These are phyloP conservation scores for Cossypha heuglini DNA, from an alignment of 2,797 vertebrate genomes.

Conservation along the genomic window DNA sequence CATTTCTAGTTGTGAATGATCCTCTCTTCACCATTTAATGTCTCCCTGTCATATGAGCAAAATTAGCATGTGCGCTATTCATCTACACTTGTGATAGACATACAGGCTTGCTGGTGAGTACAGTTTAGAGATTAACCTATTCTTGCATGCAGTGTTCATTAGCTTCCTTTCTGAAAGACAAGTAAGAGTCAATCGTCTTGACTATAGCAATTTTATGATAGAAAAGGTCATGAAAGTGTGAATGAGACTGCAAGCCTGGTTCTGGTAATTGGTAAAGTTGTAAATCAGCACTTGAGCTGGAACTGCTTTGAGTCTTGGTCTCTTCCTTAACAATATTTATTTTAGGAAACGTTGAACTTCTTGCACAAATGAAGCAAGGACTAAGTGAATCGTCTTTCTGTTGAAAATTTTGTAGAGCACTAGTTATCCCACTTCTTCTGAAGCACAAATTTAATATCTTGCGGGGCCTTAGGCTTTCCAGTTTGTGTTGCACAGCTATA, in stretches of 20 bases:
- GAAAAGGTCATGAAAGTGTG: neutral
- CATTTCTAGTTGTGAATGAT: neutral
- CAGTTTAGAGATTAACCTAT: neutral
- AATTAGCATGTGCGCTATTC: neutral
- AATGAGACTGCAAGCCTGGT: neutral
- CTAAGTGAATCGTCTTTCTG: neutral
- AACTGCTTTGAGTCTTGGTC: neutral
- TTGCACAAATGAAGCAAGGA: neutral
- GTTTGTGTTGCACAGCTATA: neutral
- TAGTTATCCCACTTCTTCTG: neutral
- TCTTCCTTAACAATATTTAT: neutral
- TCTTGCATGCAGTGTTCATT: neutral
- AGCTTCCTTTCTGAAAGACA: neutral
- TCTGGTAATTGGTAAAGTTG: neutral
- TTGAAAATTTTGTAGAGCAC: neutral
- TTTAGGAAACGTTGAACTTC: neutral
- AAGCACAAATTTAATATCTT: neutral
- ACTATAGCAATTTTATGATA: accelerated
- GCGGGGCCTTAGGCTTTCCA: neutral
- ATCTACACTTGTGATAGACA: neutral
- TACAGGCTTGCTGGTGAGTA: neutral
- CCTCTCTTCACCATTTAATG: neutral
- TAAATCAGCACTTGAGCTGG: neutral
- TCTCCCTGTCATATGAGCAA: neutral
- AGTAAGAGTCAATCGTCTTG: neutral